Evolutionary conservation across 2,797 vertebrate species (phyloP), one percentile per base, ranked within the genome.

Genomic region (Brachyalestes nurse): DNA sequence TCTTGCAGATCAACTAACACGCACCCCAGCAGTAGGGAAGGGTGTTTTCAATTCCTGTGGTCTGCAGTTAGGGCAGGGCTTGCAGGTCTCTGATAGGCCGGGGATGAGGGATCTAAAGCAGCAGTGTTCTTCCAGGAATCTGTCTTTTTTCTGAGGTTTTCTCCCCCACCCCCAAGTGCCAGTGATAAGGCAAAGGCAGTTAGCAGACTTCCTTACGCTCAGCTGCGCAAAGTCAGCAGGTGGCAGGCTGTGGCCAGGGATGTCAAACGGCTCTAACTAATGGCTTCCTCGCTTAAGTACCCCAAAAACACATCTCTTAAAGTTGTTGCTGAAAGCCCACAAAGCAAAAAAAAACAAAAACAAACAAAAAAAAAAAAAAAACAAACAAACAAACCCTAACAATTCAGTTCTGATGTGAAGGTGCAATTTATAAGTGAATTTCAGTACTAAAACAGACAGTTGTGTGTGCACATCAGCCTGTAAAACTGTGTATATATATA

Each of bases 191-290:
- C 75, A 85, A 71, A 90, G 91, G 91, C 92, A 89, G 94, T 94
- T 95, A 92, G 90, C 86, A 87, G 89, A 93, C 93, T 95, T 95
- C 94, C 94, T 95, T 85, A 87, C 89, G 82, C 86, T 93, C 90
- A 91, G 90, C 89, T 89, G 93, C 62, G 87, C 88, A 88, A 87
- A 89, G 73, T 88, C 88, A 80, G 76, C 93, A 94, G 94, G 90
- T 94, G 93, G 82, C 87, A 88, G 84, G 77, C 81, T 87, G 87
- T 60, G 84, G 84, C 83, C 51, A 75, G 73, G 80, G 78, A 87
- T 28, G 83, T 42, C 88, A 92, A 90, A 88, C 81, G 57, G 83
- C 81, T 87, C 85, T 72, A 82, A 89, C 28, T 88, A 83, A 88
- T 67, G 84, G 79, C 74, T 85, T 88, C 86, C 84, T 87, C n/a